Evolutionary conservation across 2,113 vertebrate genomes (phyloP), one percentile per base, ranked within the genome.

Genomic region (Alaudala cheleensis): DNA sequence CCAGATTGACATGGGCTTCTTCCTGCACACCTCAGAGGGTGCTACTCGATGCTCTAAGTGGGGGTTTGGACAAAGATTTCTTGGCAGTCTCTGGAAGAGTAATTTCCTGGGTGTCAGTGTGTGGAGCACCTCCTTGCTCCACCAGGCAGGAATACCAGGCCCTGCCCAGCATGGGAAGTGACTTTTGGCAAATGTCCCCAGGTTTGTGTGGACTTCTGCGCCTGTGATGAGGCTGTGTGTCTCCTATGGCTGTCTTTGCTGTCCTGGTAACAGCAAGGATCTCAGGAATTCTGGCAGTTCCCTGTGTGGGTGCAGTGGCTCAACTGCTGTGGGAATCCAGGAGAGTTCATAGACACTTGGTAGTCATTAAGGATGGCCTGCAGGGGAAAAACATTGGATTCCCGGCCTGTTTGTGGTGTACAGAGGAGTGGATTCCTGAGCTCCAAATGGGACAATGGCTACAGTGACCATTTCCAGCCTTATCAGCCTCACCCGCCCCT

Each of bases 41-140:
- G 56, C 45, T 34, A 2, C 60, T 19, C 4, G 15, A 4, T 74
- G 56, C 51, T 69, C 24, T 21, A 11, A 8, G 31, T 14, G 24
- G 17, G 20, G 39, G 37, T 58, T 92, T 80, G 49, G 39, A 23
- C 40, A n/a, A 44, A 34, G 42, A 34, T 77, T 50, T 82, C 70
- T 53, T 22, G 45, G 11, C 37, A 45, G 4, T 5, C 33, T 69
- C 45, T 60, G 83, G 83, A 54, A 64, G 28, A 37, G 31, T 21
- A 28, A 19, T 51, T 11, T 3, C 44, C 24, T 42, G 21, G 14
- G 9, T 44, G 31, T 58, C n/a, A 26, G 21, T 0, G 0, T 82
- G 28, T 22, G 42, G 39, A 72, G 21, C 53, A 50, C 19, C 31
- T 57, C 39, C 53, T 87, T 3, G 7, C 33, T 60, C 25, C 9